Base-by-base conservation (phyloP, 1,140 invertebrate species). In the Drosophila ogumai region DNA sequence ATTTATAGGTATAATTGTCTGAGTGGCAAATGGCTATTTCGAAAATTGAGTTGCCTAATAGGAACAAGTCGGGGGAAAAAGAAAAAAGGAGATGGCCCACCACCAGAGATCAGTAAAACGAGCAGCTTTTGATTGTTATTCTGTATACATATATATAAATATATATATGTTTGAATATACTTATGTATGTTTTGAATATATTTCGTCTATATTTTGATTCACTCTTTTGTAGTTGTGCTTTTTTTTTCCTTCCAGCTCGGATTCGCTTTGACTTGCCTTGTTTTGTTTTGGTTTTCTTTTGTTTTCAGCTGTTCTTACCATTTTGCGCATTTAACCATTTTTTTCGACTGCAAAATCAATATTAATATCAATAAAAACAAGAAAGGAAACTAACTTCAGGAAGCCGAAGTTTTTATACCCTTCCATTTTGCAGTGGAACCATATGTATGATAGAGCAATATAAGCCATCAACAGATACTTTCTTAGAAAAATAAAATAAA, bases 11-110 rank as follows among this genome's bases (percentile, higher is more conserved):
- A 52, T 67, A 54, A 67, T 66, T 69, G 61, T 50, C 43, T 32
- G 65, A 47, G 13, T 49, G 38, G 32, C 38, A 44, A 65, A 52
- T 36, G 50, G 66, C 32, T 52, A 56, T 57, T 71, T 69, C 52
- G 41, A 71, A 69, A 71, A 72, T 71, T 58, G 36, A 72, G 52
- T 72, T 71, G 66, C 50, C 68, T 31, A 71, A 71, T 58, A 50
- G 34, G 52, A 72, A 22, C 17, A 36, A 17, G 19, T 46, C 17
- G 38, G 10, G 17, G 32, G 10, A 56, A 34, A 12, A 28, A 4
- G 15, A 19, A 36, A 44, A 12, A 44, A 12, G 22, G 3, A 4
- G 36, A 19, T 17, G 12, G 36, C 17, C 36, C 36, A 40, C 9
- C n/a, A 52, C 46, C 36, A 17, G 61, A 32, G 49, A 69, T 71